Evolutionary conservation across 2,888 invertebrate species (phyloP).

Genomic region (Phlogophora meticulosa): DNA sequence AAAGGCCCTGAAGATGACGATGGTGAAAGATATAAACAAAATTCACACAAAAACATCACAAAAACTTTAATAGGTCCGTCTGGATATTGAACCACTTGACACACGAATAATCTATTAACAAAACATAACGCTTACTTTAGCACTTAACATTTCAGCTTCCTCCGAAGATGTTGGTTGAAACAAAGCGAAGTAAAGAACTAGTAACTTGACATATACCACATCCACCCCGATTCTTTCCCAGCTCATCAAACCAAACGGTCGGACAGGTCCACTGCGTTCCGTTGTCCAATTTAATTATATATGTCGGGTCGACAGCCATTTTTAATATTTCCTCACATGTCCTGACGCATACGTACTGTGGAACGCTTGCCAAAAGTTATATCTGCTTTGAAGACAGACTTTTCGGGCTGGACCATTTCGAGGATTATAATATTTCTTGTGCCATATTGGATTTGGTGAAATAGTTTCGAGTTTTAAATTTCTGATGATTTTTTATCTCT

Average conservation of each 20-base stretch:
- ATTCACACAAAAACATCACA: no score
- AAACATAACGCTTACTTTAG: no score
- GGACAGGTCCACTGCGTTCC: slow-evolving; percentile 78
- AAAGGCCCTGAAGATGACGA: no score
- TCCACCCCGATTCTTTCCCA: slow-evolving; percentile 49
- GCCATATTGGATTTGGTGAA: slow-evolving; percentile 19
- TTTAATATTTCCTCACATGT: slow-evolving; percentile 75
- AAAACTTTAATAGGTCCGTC: no score
- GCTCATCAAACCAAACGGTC: slow-evolving; percentile 39
- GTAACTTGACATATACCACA: slow-evolving; percentile 28
- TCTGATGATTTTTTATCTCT: no score
- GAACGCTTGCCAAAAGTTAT: slow-evolving; percentile 63
- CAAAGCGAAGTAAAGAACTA: no score
- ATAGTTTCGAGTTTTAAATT: slow-evolving; percentile 4
- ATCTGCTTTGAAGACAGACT: slow-evolving; percentile 45
- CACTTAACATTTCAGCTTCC: no score
- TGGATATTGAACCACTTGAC: no score
- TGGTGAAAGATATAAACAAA: no score
- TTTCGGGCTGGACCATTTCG: slow-evolving; percentile 43
- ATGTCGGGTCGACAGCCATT: slow-evolving; percentile 75
- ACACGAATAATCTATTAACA: no score
- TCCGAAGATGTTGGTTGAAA: no score
- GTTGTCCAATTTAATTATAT: slow-evolving; percentile 84
- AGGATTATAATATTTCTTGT: slow-evolving; percentile 30
- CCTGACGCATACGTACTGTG: slow-evolving; percentile 64